A percentile compares a stretch with the other conserved stretches of the same genome.
These are phyloP conservation scores for Neelides folsomi DNA, from an alignment of 2,888 invertebrate species.

Conservation along the genomic window DNA sequence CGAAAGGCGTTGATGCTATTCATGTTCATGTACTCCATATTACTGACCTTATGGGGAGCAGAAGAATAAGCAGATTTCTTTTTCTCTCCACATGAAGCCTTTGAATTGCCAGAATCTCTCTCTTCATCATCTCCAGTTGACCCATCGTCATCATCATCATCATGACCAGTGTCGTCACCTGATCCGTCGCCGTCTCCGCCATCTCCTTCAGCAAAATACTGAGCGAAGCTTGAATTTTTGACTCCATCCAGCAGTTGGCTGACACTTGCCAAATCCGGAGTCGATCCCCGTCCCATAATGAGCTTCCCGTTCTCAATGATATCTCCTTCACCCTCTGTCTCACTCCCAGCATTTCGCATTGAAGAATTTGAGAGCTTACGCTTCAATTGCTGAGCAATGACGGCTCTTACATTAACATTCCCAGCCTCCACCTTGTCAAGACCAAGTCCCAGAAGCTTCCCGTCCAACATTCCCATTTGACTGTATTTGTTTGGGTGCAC, in stretches of 20 bases:
- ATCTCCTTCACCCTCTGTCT: constrained; percentile 18
- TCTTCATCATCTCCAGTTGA: constrained; percentile 9
- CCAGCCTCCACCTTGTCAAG: constrained; percentile 57
- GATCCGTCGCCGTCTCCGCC: constrained; percentile 3
- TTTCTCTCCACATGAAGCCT: constrained; percentile 41
- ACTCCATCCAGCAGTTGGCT: constrained; percentile 22
- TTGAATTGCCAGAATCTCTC: constrained; percentile 60
- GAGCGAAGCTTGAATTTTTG: constrained; percentile 21
- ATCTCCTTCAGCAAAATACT: constrained; percentile 15
- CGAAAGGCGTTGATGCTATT: constrained; percentile 12
- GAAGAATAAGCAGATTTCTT: constrained; percentile 90
- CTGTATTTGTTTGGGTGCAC: constrained; percentile 21
- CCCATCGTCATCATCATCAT: constrained; percentile 9
- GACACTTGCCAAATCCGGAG: constrained; percentile 23
- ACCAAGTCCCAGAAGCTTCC: constrained; percentile 36
- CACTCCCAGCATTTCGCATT: constrained; percentile 13
- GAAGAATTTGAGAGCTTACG: constrained; percentile 32
- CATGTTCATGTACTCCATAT: too few relatives aligned
- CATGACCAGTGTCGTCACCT: background rate
- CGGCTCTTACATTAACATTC: constrained; percentile 16
- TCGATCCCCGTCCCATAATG: constrained; percentile 6
- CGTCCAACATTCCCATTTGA: constrained; percentile 11
- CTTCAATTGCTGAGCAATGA: constrained; percentile 65
- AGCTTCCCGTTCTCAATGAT: constrained; percentile 10
- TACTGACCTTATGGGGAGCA: constrained; percentile 75